Conservation (phyloP, 2,113 vertebrate genomes). For the Oreamnos americanus region DNA sequence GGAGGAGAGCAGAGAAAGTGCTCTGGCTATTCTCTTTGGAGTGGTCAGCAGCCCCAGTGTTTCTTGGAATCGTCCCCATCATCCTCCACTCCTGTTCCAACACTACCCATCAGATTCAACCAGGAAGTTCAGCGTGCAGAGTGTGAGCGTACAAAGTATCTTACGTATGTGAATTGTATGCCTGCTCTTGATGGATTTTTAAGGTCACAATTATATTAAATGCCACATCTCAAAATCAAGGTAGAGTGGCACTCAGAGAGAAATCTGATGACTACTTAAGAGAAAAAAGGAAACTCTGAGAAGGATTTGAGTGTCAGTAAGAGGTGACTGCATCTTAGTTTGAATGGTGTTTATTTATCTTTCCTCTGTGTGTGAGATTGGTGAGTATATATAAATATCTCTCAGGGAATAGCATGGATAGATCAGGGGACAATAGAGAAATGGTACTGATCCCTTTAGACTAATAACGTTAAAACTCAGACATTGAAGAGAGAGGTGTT, state of each 20-base stretch:
- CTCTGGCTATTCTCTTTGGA: conserved; percentile 50
- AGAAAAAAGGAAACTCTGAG: not conserved
- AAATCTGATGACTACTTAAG: conserved; percentile 30
- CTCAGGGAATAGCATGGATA: not conserved
- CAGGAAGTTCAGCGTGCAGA: not conserved
- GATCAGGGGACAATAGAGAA: not conserved
- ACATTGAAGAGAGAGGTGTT: not conserved
- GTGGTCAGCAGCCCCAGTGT: conserved; percentile 44
- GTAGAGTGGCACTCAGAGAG: conserved; percentile 4
- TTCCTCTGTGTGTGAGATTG: not conserved
- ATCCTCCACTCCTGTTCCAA: conserved; percentile 50
- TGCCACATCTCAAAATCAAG: not conserved
- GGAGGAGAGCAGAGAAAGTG: not conserved
- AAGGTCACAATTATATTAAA: conserved; percentile 45
- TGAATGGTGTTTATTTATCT: conserved; percentile 21
- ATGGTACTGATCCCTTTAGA: not conserved
- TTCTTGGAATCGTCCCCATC: not conserved
- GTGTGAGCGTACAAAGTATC: not conserved
- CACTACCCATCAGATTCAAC: conserved; percentile 8
- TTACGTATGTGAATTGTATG: conserved; percentile 5
- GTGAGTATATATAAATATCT: not conserved
- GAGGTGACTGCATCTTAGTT: not conserved
- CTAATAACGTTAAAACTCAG: not conserved
- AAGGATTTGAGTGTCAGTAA: conserved; percentile 19
- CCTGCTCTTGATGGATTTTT: not conserved